Evolutionary conservation across 2,888 invertebrate genomes (phyloP).

Genomic region (Drosophila paucipuncta): DNA sequence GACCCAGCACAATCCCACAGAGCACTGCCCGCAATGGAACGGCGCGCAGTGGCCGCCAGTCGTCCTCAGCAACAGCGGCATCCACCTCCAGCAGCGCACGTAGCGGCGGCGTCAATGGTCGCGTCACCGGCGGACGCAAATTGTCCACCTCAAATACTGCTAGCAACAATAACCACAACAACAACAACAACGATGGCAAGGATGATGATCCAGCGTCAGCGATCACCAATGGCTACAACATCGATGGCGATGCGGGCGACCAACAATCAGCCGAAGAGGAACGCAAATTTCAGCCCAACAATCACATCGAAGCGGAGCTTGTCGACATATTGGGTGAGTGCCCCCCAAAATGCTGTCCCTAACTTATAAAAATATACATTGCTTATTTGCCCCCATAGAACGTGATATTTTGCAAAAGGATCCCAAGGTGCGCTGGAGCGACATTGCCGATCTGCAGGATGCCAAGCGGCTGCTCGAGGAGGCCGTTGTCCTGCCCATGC

Average conservation of each 20-base stretch:
- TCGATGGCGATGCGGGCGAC: conserved; percentile 86
- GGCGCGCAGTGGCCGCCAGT: conserved; percentile 54
- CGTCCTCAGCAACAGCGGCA: conserved; percentile 27
- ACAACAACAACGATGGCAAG: conserved; percentile 65
- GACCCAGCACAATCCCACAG: conserved; percentile 82
- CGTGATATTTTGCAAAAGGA: conserved; percentile 98
- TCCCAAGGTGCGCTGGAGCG: conserved; percentile 98
- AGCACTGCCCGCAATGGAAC: conserved; percentile 68
- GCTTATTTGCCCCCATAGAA: conserved; percentile 86
- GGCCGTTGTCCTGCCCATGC: conserved; percentile 98
- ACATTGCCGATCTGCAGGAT: conserved; percentile 95
- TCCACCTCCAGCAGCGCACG: conserved; percentile 61
- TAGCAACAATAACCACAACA: conserved; percentile 39
- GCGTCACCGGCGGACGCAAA: conserved; percentile 58
- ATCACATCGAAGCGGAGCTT: conserved; percentile 94
- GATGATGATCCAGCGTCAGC: conserved; percentile 89
- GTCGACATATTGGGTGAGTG: conserved; percentile 93
- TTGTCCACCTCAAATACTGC: conserved; percentile 56
- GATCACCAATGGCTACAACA: conserved; percentile 61
- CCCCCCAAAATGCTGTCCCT: too few species aligned
- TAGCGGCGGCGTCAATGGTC: conserved; percentile 51
- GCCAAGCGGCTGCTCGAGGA: conserved; percentile 97
- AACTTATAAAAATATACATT: background rate
- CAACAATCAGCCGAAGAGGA: conserved; percentile 90
- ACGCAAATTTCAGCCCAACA: conserved; percentile 93